Evolutionary conservation across 2,888 invertebrate genomes (phyloP).

Genomic region (Glyphotaelius pellucidus): DNA sequence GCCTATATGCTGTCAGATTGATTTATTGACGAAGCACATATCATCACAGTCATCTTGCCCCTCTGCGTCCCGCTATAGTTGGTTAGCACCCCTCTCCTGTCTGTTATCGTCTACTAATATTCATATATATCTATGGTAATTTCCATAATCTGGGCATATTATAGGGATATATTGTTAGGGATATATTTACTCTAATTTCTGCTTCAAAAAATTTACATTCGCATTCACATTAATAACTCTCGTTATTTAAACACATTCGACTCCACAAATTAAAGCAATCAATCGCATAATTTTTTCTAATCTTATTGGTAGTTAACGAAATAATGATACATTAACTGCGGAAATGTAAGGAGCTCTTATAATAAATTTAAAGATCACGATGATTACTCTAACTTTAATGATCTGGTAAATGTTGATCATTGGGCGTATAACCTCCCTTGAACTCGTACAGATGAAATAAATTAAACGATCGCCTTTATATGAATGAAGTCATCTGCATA

Average conservation of each 20-base stretch:
- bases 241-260: not conserved
- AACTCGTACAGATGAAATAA: constrained; percentile 7
- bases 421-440: not conserved
- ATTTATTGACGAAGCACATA: too few species aligned
- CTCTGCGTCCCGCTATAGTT: too few species aligned
- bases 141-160: too few species aligned
- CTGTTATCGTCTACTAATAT: too few species aligned
- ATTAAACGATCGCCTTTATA: constrained; percentile 28
- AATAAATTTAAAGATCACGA: not conserved
- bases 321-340: not conserved
- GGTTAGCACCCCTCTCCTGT: too few species aligned
- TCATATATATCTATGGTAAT: too few species aligned
- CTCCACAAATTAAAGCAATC: not conserved
- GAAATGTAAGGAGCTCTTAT: not conserved
- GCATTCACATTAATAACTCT: not conserved
- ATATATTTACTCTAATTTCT: too few species aligned
- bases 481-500: constrained; percentile 51
- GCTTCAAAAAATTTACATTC: not conserved
- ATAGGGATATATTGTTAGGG: too few species aligned
- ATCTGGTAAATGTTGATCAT: not conserved
- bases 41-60: too few species aligned
- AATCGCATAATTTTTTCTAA: not conserved
- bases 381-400: not conserved
- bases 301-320: not conserved
- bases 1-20: too few species aligned